Base-by-base conservation (phyloP, 2,888 invertebrate species). In the Aphodius sticticus region DNA sequence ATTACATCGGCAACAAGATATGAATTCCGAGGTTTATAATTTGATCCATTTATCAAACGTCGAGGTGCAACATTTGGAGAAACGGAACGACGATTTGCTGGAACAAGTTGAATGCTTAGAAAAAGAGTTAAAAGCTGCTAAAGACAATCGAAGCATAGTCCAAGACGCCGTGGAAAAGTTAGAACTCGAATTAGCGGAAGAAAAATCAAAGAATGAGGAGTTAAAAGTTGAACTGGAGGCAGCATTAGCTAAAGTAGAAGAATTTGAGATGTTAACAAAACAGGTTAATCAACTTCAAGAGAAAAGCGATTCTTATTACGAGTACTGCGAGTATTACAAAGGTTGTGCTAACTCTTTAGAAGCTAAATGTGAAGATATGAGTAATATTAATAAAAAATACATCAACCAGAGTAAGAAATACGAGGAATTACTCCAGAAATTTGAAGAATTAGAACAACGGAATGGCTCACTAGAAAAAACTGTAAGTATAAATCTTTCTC, bases 381-480 rank as follows among this genome's bases (percentile, higher is more conserved):
- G 83, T 15, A 82, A 84, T 38, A 84, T 86, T 76, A 83, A 86
- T 53, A 86, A 86, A 75, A 87, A 87, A 76, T 88, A 87, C 80
- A 87, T 88, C 12, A 87, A 88, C 26, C 85, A 87, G 76, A 86
- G 87, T 77, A 87, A 87, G 14, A 87, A 86, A 83, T 87, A 87
- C 76, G 88, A 88, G 79, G 84, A 85, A 16, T 79, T 87, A 76
- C 79, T 86, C 69, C 86, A 87, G 78, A 86, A 86, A 78, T 86
- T 83, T 77, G 88, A 88, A 81, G 82, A 82, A 35, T 75, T 87
- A 15, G 82, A 85, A 78, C 81, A 79, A 15, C 84, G 85, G 26
- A 84, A 85, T 77, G 80, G 83, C 69, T 82, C 83, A 53, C 83
- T 87, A 69, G 86, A 87, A 80, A 84, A 84, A 80, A 86, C 84